Base-by-base conservation (phyloP, 2,888 invertebrate species). In the Harpalus rubripes region DNA sequence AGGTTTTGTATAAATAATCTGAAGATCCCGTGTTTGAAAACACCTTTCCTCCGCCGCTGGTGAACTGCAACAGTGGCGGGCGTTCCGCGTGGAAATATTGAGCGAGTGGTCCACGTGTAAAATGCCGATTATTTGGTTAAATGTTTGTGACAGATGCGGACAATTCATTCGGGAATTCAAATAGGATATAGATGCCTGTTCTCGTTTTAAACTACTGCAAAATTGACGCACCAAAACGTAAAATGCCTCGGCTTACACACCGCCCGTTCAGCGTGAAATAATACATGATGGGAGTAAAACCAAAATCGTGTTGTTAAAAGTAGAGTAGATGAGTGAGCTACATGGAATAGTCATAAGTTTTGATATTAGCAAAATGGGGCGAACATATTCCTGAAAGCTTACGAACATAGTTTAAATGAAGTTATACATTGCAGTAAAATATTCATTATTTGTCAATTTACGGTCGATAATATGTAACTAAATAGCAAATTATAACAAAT, bases 61-160 rank as follows among this genome's bases (percentile, higher is more conserved):
- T 6, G 72, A 10, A 16, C 18, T 4, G 18, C 12, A 7, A 1
- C 44, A 52, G 44, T 52, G 44, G 44, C 10, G 44, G 5, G 44
- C 15, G n/a, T 59, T 59, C 59, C 59, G 3, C 41, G 44, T 52
- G 72, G 12, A 74, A 44, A 44, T 44, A 74, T 74, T 44, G 44
- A 44, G 18, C 68, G 39, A 15, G 41, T 68, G n/a, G 10, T 44
- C 18, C 72, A 74, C 44, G 52, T 74, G 72, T 74, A 74, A 74
- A 74, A 74, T 74, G 41, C 22, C 44, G 72, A 74, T 74, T 74
- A 74, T 74, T 44, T 44, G 44, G 72, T 74, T 74, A 74, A 74
- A 74, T 74, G 72, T 74, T 44, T 74, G 72, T 74, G 72, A 74
- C 72, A 74, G 72, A 74, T 74, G 72, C 44, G 44, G 41, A 74